Base-by-base conservation (phyloP, 2,797 vertebrate genomes). In the Otolemur crassicaudatus region DNA sequence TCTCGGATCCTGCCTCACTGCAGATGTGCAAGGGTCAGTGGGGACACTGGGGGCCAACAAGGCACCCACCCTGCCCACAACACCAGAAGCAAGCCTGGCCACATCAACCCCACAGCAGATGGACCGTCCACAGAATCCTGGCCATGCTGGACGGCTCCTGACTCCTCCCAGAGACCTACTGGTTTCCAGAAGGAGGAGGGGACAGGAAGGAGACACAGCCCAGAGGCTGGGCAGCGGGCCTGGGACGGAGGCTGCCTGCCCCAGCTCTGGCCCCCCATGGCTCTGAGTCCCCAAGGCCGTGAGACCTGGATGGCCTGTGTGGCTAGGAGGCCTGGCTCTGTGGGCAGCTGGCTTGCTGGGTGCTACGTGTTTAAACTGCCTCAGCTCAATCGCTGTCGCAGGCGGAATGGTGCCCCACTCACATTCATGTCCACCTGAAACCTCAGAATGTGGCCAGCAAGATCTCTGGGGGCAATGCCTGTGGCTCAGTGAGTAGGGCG, bases 131-230 rank as follows among this genome's bases (percentile, higher is more conserved):
- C 27, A 29, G 61, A 65, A 31, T 13, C 61, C 61, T 65, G 31
- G 65, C 31, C 31, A 1, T 3, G 31, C 65, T 11, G 3, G 65
- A 17, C 0, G 22, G 14, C 16, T 17, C 67, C n/a, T 22, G 16
- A 10, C 0, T 31, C 46, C 43, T 72, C 80, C 53, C 7, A 4
- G 40, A 22, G 40, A 27, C 46, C 43, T 37, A 40, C 76, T 27
- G 53, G 53, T 61, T 82, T 67, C 69, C 49, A 34, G 69, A 29
- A 53, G 60, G 53, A 29, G 27, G 60, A 37, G 37, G 53, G 17
- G 20, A 19, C 0, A 0, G 0, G 8, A 25, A 11, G 7, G 3
- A 29, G 4, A 5, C 56, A 1, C 1, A 25, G 60, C 17, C 5
- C 3, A 1, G 7, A 56, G 1, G 27, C 94, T 20, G 7, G 65